Conservation (phyloP, 2,113 vertebrate species). For the Sakesphorus luctuosus region DNA sequence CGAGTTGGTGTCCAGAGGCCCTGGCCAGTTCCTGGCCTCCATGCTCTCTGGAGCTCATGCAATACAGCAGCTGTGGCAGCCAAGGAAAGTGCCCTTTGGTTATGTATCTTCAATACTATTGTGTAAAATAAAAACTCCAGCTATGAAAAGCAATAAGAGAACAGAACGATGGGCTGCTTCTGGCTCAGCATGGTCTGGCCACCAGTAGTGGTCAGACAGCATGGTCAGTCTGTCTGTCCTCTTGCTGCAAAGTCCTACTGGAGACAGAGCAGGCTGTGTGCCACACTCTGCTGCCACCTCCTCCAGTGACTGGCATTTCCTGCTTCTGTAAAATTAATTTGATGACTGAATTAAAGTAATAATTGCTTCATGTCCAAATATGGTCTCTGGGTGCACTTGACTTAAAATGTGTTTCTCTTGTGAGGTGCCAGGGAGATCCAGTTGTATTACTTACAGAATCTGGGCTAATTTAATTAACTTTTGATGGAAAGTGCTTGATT, state of each 20-base stretch:
- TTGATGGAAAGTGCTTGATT: conserved; percentile 83
- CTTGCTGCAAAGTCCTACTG: rapidly evolving
- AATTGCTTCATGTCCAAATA: conserved; percentile 41
- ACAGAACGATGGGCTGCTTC: rapidly evolving
- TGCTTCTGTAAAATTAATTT: conserved; percentile 23
- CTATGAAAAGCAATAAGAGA: neutral
- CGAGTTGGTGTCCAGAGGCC: neutral
- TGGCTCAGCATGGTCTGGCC: neutral
- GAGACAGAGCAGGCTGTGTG: neutral
- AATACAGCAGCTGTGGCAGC: neutral
- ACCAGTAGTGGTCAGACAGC: neutral
- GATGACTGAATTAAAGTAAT: conserved; percentile 56
- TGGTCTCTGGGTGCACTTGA: neutral
- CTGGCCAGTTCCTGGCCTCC: rapidly evolving
- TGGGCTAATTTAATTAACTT: conserved; percentile 85
- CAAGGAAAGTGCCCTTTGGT: neutral
- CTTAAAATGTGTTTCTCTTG: conserved; percentile 16
- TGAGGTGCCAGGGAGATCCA: conserved; percentile 14
- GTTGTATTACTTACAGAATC: conserved; percentile 72
- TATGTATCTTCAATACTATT: rapidly evolving
- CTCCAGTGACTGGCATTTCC: neutral
- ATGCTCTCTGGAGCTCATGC: rapidly evolving
- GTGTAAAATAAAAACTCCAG: neutral
- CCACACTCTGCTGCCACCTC: neutral
- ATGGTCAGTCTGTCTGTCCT: neutral